A percentile compares a stretch with the other conserved stretches of the same genome.
phyloP scores from a whole-genome alignment of 2,113 vertebrate genomes.

The Sprattus sprattus region DNA sequence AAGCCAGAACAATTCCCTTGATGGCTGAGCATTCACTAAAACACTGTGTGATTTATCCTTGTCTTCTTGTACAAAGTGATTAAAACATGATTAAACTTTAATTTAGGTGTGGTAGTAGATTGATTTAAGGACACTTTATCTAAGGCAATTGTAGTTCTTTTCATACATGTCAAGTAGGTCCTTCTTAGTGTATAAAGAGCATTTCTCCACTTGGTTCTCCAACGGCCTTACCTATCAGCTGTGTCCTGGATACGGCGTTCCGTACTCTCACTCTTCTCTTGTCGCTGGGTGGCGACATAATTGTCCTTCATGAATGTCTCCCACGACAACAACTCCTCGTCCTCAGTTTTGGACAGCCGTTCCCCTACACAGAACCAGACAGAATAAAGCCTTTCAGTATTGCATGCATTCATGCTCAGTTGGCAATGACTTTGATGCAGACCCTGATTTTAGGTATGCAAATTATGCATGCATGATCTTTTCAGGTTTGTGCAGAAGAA shows the following conservation, averaged over 20 bases:
- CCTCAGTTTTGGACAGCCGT: slow-evolving; percentile 76
- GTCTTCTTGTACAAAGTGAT: not conserved
- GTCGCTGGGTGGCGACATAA: slow-evolving; percentile 77
- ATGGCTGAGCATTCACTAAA: not conserved
- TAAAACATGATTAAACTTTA: not conserved
- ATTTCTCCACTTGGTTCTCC: not conserved
- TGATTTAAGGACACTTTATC: not conserved
- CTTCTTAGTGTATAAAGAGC: not conserved
- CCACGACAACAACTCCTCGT: slow-evolving; percentile 87
- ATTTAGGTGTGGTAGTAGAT: not conserved
- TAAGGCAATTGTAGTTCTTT: not conserved
- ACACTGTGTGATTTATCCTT: not conserved
- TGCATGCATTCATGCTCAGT: not conserved
- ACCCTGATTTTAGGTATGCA: not conserved
- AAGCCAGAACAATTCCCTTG: not conserved
- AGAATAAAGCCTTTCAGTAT: not conserved
- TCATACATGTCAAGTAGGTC: not conserved
- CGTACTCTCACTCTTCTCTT: slow-evolving; percentile 70
- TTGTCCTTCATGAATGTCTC: slow-evolving; percentile 88
- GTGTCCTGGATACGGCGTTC: slow-evolving; percentile 82
- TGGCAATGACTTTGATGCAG: not conserved
- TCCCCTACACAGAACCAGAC: slow-evolving; percentile 66
- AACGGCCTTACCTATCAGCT: slow-evolving; percentile 75
- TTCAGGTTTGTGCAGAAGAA: too few species aligned
- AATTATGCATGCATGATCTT: not conserved